Evolutionary conservation across 2,888 invertebrate genomes (phyloP), one percentile per base, ranked within the genome.

Genomic region (Stenichneumon culpator): DNA sequence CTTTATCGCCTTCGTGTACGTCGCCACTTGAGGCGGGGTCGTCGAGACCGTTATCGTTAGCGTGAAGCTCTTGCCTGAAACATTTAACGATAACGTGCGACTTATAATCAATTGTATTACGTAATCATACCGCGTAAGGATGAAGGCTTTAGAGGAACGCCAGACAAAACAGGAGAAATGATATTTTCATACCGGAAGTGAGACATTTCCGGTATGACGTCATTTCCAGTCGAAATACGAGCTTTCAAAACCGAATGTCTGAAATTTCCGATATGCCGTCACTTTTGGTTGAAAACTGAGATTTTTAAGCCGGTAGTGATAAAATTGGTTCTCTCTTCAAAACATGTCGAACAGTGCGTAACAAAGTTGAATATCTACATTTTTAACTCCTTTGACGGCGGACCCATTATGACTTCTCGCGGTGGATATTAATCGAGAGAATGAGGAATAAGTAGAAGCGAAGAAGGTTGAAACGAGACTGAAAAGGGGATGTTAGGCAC

Each of bases 1-100:
- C 95, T 99, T 99, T 95, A 99, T 99, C 87, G 99, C 99, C 94
- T 99, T 99, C 94, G 97, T 97, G 95, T 99, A 99, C 19, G 98
- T 98, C 84, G 98, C 97, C 86, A 99, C 97, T 94, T 99, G 99
- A n/a, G 98, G 98, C 77, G 99, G 99, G 90, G 97, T 96, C 90
- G 98, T 98, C 90, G 98, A 98, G 88, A 99, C 96, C 86, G 98
- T 98, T 95, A 99, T 99, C 92, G 99, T 99, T 93, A 99, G 94
- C 83, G 98, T 98, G 95, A 99, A 99, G 92, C 98, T 99, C 94
- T 99, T 99, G 91, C 99, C 99, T 99, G 96, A 44, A 95, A 77
- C 83, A 75, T 47, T 47, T 47, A 57, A 79, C 16, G 32, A 28
- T 54, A 19, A 36, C 16, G 32, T 82, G 82, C 80, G 52, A 77